Base-by-base conservation (phyloP, 2,113 vertebrate genomes). In the Diadophis punctatus region DNA sequence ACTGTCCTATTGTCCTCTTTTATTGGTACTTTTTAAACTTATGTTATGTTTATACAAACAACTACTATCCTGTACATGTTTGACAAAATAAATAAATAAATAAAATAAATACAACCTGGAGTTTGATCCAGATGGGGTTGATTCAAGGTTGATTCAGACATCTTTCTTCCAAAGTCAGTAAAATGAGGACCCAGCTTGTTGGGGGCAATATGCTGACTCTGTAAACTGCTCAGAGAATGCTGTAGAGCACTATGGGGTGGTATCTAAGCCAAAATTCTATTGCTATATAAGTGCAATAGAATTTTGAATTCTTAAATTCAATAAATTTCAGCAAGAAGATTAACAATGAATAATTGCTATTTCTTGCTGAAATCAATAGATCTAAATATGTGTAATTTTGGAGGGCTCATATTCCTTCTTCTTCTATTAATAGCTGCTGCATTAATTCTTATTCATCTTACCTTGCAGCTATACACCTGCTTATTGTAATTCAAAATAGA, bases 401-500 rank as follows among this genome's bases (percentile, higher is more conserved):
- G 25, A 80, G n/a, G 16, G 18, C 39, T 74, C 1, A 8, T 55
- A 52, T 55, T 16, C 58, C 12, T 63, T 12, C 23, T 3, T 68
- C 39, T 34, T 1, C 93, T 91, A 86, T 23, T 89, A 92, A 56
- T 85, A 4, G 2, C 48, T 74, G 0, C 91, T 89, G 49, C 92
- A 49, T 92, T 93, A 92, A 91, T 94, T 3, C 6, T 91, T 20
- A 56, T 86, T 84, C 23, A 8, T 10, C 89, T 94, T 14, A 43
- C 6, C 49, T 12, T n/a, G 23, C 84, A 58, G 43, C 68, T 88
- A 25, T 85, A 94, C 89, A 94, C 90, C 11, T 93, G 16, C 63
- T 94, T 93, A 9, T 80, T 56, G 55, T 91, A 95, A 90, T 95
- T 60, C 86, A 93, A 80, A 95, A 60, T 52, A 86, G 18, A 92